Percentiles rank a stretch among this genome's conserved stretches.
phyloP scores from a whole-genome alignment of 2,797 vertebrate genomes.

The Sciaenops ocellatus region DNA sequence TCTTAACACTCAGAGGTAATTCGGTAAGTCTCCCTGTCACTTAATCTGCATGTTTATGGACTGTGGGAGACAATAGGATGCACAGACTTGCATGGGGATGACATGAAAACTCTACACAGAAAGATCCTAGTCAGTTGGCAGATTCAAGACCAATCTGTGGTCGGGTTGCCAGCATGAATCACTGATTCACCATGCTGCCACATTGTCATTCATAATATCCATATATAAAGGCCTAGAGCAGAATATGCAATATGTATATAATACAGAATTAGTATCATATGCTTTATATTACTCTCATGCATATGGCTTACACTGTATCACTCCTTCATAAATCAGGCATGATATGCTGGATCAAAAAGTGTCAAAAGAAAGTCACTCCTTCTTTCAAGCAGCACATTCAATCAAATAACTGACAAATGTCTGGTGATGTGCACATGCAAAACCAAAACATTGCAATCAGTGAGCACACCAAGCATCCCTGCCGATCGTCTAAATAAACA shows the following conservation, averaged over 20 bases:
- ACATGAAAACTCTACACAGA: background rate
- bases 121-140: background rate
- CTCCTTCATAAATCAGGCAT: conserved; percentile 31
- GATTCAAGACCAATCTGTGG: conserved; percentile 7
- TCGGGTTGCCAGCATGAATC: background rate
- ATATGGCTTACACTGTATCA: background rate
- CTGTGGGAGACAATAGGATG: background rate
- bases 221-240: conserved; percentile 15
- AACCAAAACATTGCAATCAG: conserved; percentile 61
- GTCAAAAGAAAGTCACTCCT: conserved; percentile 30
- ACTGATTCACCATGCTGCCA: background rate
- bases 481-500: conserved; percentile 69
- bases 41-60: conserved; percentile 6
- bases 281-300: background rate
- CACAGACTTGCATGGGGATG: background rate
- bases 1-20: background rate
- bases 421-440: background rate
- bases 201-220: conserved; percentile 13
- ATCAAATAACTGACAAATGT: conserved; percentile 20
- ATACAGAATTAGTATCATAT: background rate
- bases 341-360: conserved; percentile 16
- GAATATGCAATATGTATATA: background rate
- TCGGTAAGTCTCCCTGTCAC: conserved; percentile 2
- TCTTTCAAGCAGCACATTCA: conserved; percentile 39
- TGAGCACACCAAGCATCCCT: conserved; percentile 60